Evolutionary conservation across 2,888 invertebrate genomes (phyloP).

Genomic region (Galerucella calmariensis): DNA sequence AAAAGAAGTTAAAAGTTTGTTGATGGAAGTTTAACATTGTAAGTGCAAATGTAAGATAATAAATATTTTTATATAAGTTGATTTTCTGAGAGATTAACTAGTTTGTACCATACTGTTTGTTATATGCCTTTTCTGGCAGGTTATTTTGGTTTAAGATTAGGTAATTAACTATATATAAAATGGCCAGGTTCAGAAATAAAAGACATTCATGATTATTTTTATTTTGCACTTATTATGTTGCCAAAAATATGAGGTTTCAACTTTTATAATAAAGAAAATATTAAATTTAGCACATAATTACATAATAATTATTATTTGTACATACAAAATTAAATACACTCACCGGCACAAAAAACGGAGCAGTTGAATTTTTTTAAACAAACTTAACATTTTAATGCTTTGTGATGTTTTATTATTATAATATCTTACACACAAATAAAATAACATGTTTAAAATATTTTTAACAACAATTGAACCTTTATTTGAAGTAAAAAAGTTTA

Average conservation of each 20-base stretch:
- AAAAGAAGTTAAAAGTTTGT: conserved; percentile 51
- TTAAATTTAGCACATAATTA: background rate
- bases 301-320: background rate
- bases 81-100: background rate
- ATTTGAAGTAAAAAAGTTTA: too few relatives aligned
- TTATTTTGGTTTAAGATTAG: background rate
- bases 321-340: background rate
- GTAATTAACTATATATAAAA: background rate
- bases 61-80: background rate
- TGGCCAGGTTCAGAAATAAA: background rate
- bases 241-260: background rate
- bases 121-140: background rate
- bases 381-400: too few relatives aligned
- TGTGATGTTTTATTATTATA: too few relatives aligned
- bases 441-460: too few relatives aligned
- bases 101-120: background rate
- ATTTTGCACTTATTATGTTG: background rate
- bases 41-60: conserved; percentile 10
- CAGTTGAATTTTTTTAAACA: too few relatives aligned
- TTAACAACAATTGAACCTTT: too few relatives aligned
- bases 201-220: background rate
- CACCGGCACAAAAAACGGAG: too few relatives aligned
- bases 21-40: conserved; percentile 1
- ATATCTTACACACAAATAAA: too few relatives aligned
- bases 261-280: background rate